phyloP scores from a whole-genome alignment of 2,113 vertebrate genomes.

The Ginglymostoma cirratum region DNA sequence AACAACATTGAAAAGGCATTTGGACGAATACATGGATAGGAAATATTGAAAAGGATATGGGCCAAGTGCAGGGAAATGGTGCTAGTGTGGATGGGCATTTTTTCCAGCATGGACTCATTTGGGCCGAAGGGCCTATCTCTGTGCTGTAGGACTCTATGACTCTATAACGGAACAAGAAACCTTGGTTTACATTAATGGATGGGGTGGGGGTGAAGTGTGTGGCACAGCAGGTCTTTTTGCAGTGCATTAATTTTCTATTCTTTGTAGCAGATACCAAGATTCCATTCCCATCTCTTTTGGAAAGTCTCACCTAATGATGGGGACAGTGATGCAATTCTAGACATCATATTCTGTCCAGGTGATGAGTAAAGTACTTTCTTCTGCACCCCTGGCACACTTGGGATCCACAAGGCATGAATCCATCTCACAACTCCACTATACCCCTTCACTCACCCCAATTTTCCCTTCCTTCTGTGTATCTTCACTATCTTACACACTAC shows the following conservation, averaged over 20 bases:
- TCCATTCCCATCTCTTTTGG: neutral
- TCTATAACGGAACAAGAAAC: neutral
- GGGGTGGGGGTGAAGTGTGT: neutral
- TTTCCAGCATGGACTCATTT: too few species aligned
- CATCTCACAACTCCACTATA: neutral
- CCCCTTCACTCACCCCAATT: neutral
- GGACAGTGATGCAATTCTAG: neutral
- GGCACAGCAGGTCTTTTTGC: neutral
- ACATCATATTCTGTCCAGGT: neutral
- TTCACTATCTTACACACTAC: neutral
- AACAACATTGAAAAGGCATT: too few species aligned
- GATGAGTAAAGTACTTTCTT: neutral
- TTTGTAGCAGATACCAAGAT: neutral
- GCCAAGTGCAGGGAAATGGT: too few species aligned
- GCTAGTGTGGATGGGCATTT: too few species aligned
- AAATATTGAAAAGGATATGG: too few species aligned
- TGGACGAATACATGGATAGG: too few species aligned
- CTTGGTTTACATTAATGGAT: neutral
- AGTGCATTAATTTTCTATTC: neutral
- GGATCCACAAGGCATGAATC: neutral
- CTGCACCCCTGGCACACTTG: neutral
- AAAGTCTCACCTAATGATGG: neutral
- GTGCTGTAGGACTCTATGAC: too few species aligned
- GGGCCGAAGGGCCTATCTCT: too few species aligned
- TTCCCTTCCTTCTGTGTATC: neutral